Evolutionary conservation across 2,888 invertebrate species (phyloP), one percentile per base, ranked within the genome.

Genomic region (Drosophila fulvimacula): DNA sequence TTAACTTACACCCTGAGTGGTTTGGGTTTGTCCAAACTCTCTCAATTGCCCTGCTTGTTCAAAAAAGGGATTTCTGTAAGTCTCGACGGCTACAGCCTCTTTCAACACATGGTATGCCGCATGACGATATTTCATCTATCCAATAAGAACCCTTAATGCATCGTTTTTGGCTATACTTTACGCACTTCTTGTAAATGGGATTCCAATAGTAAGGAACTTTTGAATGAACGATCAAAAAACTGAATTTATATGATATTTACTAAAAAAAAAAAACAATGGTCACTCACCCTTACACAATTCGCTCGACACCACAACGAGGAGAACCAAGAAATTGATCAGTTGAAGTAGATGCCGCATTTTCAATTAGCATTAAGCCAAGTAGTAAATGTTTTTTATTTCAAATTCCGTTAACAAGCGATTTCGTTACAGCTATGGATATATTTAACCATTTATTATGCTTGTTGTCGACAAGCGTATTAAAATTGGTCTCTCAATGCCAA

Each of bases 241-340:
- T 42, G 10, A 27, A 9, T 4, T 21, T 17, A 10, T 17, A 24
- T 5, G 24, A 0, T 10, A 27, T n/a, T 24, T 7, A 5, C 41
- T 0, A 24, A 0, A n/a, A n/a, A n/a, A 3, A 24, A 30, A 11
- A 1, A 17, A n/a, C 11, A 21, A 44, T 24, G 11, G 2, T 15
- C 15, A 58, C 44, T 53, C 15, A 36, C 60, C 11, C 24, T 30
- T 27, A 24, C 52, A 68, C 5, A 34, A 30, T 9, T 5, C 17
- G 6, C 5, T 1, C 2, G 27, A 2, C 4, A 10, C n/a, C 10
- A 27, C n/a, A 9, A 19, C 41, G 32, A 69, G n/a, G 13, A 48
- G 11, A 9, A 39, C 19, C 19, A 38, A n/a, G 9, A 13, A 42
- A 17, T 15, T 5, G 21, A 15, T 3, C 6, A 38, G 1, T 6